A percentile compares a stretch with the other conserved stretches of the same genome.
Evolutionary conservation across 2,797 vertebrate genomes (phyloP).

Genomic region (Thripadectes ignobilis): DNA sequence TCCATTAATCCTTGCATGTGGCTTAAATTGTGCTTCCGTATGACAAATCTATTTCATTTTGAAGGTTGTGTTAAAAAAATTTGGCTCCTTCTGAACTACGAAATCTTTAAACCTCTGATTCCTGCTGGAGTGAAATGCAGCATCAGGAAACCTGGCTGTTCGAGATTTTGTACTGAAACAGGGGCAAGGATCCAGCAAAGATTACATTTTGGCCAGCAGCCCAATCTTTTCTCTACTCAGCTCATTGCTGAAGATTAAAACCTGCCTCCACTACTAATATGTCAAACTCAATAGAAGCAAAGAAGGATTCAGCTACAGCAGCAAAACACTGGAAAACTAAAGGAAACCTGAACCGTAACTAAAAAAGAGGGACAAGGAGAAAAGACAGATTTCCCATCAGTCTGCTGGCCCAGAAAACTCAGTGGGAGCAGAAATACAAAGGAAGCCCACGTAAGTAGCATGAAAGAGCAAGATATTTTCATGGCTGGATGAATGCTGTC

Average conservation of each 20-base stretch:
- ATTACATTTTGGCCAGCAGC: neutral
- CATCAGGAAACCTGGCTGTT: neutral
- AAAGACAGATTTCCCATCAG: neutral
- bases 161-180: neutral
- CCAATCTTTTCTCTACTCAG: slow-evolving; percentile 11
- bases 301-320: neutral
- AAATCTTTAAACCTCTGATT: neutral
- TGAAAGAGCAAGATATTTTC: neutral
- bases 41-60: slow-evolving; percentile 27
- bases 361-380: neutral
- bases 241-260: slow-evolving; percentile 28
- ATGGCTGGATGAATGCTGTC: neutral
- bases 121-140: neutral
- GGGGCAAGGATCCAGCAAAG: neutral
- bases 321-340: neutral
- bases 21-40: neutral
- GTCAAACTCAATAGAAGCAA: slow-evolving; percentile 8
- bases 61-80: neutral
- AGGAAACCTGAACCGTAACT: neutral
- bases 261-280: neutral
- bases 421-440: neutral
- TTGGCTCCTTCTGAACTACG: neutral
- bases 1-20: neutral
- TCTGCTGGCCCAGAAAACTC: slow-evolving; percentile 8
- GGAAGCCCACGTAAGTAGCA: neutral